Conservation (phyloP, 2,888 invertebrate genomes). For the Omphaloscelis lunosa region DNA sequence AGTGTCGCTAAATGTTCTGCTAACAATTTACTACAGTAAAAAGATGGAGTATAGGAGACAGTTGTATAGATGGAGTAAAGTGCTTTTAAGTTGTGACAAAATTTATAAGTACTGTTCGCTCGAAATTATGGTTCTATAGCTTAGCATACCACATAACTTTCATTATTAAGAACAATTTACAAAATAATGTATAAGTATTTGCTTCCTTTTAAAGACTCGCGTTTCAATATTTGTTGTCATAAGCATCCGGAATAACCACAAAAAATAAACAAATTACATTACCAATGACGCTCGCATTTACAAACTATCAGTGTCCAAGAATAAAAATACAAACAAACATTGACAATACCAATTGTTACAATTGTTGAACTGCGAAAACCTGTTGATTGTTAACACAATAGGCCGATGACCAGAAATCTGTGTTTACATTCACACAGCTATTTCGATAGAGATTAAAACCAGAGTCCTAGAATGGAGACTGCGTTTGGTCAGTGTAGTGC, state of each 20-base stretch:
- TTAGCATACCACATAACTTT: not conserved
- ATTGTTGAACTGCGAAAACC: constrained; percentile 62
- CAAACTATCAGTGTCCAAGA: constrained; percentile 56
- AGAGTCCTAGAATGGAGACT: too few species aligned
- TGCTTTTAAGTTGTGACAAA: too few species aligned
- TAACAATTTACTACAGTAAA: too few species aligned
- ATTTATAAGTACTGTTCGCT: too few species aligned
- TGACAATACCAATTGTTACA: constrained; percentile 70
- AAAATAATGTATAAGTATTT: not conserved
- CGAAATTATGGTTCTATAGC: too few species aligned
- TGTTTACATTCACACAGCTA: constrained; percentile 24
- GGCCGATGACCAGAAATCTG: constrained; percentile 18
- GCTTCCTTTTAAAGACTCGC: not conserved
- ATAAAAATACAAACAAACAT: constrained; percentile 61
- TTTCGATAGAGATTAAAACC: too few species aligned
- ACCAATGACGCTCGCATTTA: constrained; percentile 19
- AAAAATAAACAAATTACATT: constrained; percentile 25
- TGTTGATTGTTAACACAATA: constrained; percentile 60
- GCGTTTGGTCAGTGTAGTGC: too few species aligned
- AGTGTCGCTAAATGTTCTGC: too few species aligned
- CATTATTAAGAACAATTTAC: not conserved
- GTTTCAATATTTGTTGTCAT: not conserved
- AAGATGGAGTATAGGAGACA: too few species aligned
- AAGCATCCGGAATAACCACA: constrained; percentile 9
- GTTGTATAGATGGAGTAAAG: too few species aligned